phyloP scores from a whole-genome alignment of 1,140 invertebrate species.

The Thaumatotibia leucotreta region DNA sequence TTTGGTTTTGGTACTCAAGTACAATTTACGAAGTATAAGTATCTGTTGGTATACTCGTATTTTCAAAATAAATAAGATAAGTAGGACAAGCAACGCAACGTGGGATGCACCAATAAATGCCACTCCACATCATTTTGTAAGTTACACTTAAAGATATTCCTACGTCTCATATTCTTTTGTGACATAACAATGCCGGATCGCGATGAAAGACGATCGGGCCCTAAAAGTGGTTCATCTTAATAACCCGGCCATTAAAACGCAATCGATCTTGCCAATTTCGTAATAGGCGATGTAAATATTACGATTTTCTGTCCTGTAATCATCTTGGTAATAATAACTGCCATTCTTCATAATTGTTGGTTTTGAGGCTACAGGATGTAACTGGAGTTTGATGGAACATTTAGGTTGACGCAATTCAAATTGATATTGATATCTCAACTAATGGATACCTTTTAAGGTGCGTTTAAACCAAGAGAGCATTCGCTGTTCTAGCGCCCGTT shows the following conservation, averaged over 20 bases:
- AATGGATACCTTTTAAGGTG: too few species aligned
- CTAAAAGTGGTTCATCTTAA: slow-evolving; percentile 3
- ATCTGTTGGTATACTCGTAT: too few species aligned
- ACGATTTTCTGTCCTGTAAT: slow-evolving; percentile 1
- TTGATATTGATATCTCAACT: too few species aligned
- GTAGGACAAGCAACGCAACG: neutral
- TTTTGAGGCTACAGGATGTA: neutral
- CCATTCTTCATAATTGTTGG: neutral
- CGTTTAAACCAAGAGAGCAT: too few species aligned
- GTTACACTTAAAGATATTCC: slow-evolving; percentile 1
- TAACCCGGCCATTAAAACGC: slow-evolving; percentile 6
- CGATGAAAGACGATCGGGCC: neutral
- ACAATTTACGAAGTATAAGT: too few species aligned
- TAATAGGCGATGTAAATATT: slow-evolving; percentile 9
- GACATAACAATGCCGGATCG: slow-evolving; percentile 9
- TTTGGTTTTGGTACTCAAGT: too few species aligned
- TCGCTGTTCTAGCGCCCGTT: too few species aligned
- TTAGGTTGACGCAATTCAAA: neutral
- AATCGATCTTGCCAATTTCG: slow-evolving; percentile 13
- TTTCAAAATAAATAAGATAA: neutral
- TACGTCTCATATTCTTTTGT: neutral
- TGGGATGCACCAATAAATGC: neutral
- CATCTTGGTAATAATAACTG: slow-evolving; percentile 8
- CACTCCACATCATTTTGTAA: neutral
- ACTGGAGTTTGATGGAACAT: neutral